These are phyloP conservation scores for Brenthis daphne DNA, from an alignment of 2,888 invertebrate genomes.

Conservation along the genomic window DNA sequence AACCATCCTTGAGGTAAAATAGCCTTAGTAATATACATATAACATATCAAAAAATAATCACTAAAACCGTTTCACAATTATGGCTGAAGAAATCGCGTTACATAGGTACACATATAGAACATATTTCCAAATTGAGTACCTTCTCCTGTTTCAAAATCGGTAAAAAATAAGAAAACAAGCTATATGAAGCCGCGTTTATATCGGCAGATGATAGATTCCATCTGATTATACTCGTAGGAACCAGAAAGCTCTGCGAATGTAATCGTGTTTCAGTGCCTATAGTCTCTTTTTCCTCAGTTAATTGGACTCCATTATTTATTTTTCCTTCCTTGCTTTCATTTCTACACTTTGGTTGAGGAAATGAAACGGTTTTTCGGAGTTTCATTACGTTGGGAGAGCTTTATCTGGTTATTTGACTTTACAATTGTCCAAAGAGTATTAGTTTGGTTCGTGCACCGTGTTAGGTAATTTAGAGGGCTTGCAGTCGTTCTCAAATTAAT, in stretches of 20 bases:
- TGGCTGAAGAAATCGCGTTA: too few species aligned
- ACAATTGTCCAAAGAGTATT: constrained; percentile 16
- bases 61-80: too few species aligned
- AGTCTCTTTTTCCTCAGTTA: constrained; percentile 53
- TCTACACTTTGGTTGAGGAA: constrained; percentile 54
- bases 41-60: too few species aligned
- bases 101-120: too few species aligned
- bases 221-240: constrained; percentile 25
- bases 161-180: neutral
- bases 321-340: constrained; percentile 57
- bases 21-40: too few species aligned
- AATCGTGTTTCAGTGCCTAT: constrained; percentile 28
- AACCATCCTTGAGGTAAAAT: too few species aligned
- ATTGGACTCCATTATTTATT: constrained; percentile 68
- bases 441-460: neutral
- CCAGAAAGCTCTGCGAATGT: constrained; percentile 29
- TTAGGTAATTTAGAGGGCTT: too few species aligned
- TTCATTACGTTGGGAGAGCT: constrained; percentile 34
- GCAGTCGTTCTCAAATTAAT: too few species aligned
- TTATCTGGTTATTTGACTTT: constrained; percentile 30
- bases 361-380: constrained; percentile 52
- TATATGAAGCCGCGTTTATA: constrained; percentile 24
- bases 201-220: constrained; percentile 27
- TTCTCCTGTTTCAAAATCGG: too few species aligned
- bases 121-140: neutral